Evolutionary conservation across 2,113 vertebrate genomes (phyloP).

Genomic region (Phalacrocorax brasilianus): DNA sequence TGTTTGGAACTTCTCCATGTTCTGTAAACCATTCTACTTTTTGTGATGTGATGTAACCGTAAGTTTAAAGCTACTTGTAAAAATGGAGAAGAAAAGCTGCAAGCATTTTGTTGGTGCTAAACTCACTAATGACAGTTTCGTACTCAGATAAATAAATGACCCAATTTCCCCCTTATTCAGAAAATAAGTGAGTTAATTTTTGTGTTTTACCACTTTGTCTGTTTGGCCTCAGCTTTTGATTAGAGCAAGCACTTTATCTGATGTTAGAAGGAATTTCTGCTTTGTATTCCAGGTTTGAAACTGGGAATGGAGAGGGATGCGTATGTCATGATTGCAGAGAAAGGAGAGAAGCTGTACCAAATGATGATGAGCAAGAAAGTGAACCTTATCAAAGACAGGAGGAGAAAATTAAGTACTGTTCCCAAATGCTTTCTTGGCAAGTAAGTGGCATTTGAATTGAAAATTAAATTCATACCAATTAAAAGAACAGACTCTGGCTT

Average conservation of each 20-base stretch:
- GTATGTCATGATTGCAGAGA: constrained; percentile 97
- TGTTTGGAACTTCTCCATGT: background rate
- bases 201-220: background rate
- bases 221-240: background rate
- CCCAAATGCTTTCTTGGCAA: constrained; percentile 99
- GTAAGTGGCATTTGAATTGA: constrained; percentile 80
- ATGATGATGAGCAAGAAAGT: constrained; percentile 97
- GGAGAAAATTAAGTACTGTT: constrained; percentile 93
- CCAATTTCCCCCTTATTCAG: background rate
- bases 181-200: background rate
- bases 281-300: constrained; percentile 85
- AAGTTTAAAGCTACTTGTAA: background rate
- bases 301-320: constrained; percentile 97
- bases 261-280: background rate
- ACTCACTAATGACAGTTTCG: background rate
- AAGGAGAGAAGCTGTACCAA: constrained; percentile 98
- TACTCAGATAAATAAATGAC: background rate
- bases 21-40: background rate
- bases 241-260: background rate
- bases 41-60: background rate
- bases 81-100: background rate
- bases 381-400: constrained; percentile 94
- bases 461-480: constrained; percentile 6
- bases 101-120: background rate
- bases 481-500: background rate